phyloP scores from a whole-genome alignment of 1,140 invertebrate genomes.

The Musca vetustissima region DNA sequence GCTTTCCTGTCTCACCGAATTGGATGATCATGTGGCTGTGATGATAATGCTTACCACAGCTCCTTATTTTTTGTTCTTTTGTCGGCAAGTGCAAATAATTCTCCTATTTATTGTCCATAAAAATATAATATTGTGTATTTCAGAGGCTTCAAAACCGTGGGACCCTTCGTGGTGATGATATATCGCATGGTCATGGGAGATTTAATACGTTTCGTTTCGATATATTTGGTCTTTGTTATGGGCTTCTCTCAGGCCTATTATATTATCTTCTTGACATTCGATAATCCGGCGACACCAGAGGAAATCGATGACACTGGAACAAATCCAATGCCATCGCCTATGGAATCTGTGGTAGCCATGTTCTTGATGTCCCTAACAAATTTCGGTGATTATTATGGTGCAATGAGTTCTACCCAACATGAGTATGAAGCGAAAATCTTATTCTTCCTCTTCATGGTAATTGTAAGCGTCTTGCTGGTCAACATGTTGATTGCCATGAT shows the following conservation, averaged over 20 bases:
- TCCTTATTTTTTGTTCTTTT: constrained; percentile 98
- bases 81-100: constrained; percentile 64
- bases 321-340: constrained; percentile 86
- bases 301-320: constrained; percentile 71
- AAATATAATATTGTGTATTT: too few species aligned
- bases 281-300: constrained; percentile 73
- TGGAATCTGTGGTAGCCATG: constrained; percentile 95
- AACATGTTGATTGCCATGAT: constrained; percentile 99
- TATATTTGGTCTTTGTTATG: constrained; percentile 95
- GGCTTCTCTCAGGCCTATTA: constrained; percentile 98
- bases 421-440: constrained; percentile 85
- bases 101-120: not conserved
- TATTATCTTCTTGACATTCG: constrained; percentile 87
- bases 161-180: constrained; percentile 99
- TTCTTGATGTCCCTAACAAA: constrained; percentile 97
- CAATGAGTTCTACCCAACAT: constrained; percentile 86
- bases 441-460: constrained; percentile 94
- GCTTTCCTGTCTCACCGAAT: constrained; percentile 77
- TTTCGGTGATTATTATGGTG: constrained; percentile 90
- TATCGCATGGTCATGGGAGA: constrained; percentile 98
- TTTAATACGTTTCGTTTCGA: constrained; percentile 90
- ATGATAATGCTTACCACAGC: constrained; percentile 94
- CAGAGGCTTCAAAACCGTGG: constrained; percentile 96
- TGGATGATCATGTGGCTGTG: constrained; percentile 88
- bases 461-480: constrained; percentile 91